A percentile compares a stretch with the other conserved stretches of the same genome.
These are phyloP conservation scores for Himalopsyche kuldschensis DNA, from an alignment of 2,888 invertebrate species.

Conservation along the genomic window DNA sequence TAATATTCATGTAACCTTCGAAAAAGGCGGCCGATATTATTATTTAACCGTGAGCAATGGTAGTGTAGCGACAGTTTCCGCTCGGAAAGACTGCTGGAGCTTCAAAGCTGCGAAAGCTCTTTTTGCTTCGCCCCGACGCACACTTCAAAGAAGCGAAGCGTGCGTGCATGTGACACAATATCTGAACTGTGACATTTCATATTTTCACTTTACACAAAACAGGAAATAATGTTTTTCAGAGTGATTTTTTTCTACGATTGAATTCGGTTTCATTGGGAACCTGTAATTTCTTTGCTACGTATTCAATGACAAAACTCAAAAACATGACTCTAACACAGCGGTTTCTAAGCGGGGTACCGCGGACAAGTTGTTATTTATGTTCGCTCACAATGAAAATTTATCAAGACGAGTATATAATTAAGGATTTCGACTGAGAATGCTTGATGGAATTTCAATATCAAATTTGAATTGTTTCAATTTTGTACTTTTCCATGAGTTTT, in stretches of 20 bases:
- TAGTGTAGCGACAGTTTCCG: neutral
- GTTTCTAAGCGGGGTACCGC: too few relatives aligned
- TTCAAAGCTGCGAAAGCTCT: neutral
- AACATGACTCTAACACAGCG: too few relatives aligned
- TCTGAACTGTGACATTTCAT: neutral
- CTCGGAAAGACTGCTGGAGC: neutral
- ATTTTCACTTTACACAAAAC: neutral
- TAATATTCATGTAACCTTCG: neutral
- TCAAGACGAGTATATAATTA: too few relatives aligned
- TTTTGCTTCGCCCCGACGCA: neutral
- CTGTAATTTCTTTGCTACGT: neutral
- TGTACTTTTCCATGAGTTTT: too few relatives aligned
- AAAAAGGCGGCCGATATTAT: neutral
- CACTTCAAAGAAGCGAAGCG: neutral
- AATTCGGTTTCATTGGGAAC: neutral
- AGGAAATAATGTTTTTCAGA: neutral
- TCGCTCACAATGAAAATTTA: too few relatives aligned
- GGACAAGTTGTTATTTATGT: too few relatives aligned
- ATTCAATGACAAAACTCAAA: too few relatives aligned
- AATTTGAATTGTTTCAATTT: too few relatives aligned
- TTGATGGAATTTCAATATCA: too few relatives aligned
- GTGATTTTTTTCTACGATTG: neutral
- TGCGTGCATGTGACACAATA: neutral
- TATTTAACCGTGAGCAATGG: too few relatives aligned
- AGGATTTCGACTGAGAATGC: too few relatives aligned